Evolutionary conservation across 2,797 vertebrate species (phyloP).

Genomic region (Sebastes itinus): DNA sequence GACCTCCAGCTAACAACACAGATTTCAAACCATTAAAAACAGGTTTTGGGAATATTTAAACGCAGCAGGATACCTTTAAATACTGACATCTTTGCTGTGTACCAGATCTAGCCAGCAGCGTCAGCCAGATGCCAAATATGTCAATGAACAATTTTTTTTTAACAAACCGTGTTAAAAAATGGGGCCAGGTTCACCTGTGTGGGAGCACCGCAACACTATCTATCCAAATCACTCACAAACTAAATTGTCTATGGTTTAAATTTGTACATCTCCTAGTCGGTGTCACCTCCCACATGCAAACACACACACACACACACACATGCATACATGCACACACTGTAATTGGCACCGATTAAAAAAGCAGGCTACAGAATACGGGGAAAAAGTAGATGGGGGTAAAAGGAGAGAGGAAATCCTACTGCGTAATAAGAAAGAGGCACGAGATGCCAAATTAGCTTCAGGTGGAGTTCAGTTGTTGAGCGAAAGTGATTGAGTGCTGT

Average conservation of each 20-base stretch:
- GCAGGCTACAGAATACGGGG: neutral
- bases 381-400: neutral
- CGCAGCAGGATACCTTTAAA: neutral
- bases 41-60: neutral
- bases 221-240: neutral
- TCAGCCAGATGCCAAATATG: conserved; percentile 1
- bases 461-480: conserved; percentile 55
- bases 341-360: conserved; percentile 37
- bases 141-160: neutral
- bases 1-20: neutral
- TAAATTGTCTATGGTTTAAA: conserved; percentile 16
- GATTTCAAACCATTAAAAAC: neutral
- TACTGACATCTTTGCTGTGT: neutral
- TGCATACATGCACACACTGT: neutral
- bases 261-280: neutral
- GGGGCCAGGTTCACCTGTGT: neutral
- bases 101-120: neutral
- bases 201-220: neutral
- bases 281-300: neutral
- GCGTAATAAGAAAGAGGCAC: conserved; percentile 25
- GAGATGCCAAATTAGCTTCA: conserved; percentile 51
- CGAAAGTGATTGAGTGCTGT: conserved; percentile 57
- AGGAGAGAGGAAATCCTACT: conserved; percentile 5
- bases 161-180: neutral
- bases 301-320: neutral